Evolutionary conservation across 2,113 vertebrate species (phyloP).

Genomic region (Pantherophis guttatus): DNA sequence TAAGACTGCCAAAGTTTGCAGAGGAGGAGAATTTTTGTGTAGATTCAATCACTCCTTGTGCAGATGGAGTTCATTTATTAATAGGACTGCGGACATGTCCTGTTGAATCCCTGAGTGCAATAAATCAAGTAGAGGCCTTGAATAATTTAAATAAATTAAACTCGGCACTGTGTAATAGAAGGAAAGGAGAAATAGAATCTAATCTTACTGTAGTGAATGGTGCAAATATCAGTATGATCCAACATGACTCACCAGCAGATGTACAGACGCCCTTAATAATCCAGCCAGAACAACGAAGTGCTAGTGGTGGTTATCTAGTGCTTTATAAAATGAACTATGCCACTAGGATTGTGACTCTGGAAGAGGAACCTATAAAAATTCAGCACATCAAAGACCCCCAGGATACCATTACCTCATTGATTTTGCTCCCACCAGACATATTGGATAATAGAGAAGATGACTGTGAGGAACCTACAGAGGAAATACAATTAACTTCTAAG

Average conservation of each 20-base stretch:
- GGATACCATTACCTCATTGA: conserved; percentile 94
- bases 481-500: conserved; percentile 82
- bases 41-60: conserved; percentile 95
- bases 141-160: conserved; percentile 99
- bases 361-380: conserved; percentile 93
- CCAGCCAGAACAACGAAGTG: conserved; percentile 81
- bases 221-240: conserved; percentile 76
- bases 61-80: conserved; percentile 93
- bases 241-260: conserved; percentile 83
- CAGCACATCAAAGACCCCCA: conserved; percentile 95
- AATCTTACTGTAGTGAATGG: conserved; percentile 85
- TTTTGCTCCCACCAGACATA: conserved; percentile 94
- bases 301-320: conserved; percentile 89
- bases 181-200: conserved; percentile 83
- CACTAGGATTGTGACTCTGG: conserved; percentile 93
- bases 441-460: conserved; percentile 95
- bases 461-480: conserved; percentile 87
- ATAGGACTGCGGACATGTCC: conserved; percentile 88
- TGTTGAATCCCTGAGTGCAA: conserved; percentile 87
- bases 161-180: conserved; percentile 91
- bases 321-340: conserved; percentile 98
- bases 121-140: conserved; percentile 98
- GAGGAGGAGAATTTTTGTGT: conserved; percentile 96
- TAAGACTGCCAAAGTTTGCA: conserved; percentile 91
- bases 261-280: conserved; percentile 89